Base-by-base conservation (phyloP, 2,888 invertebrate genomes). In the Leptinotarsa tumamoca region DNA sequence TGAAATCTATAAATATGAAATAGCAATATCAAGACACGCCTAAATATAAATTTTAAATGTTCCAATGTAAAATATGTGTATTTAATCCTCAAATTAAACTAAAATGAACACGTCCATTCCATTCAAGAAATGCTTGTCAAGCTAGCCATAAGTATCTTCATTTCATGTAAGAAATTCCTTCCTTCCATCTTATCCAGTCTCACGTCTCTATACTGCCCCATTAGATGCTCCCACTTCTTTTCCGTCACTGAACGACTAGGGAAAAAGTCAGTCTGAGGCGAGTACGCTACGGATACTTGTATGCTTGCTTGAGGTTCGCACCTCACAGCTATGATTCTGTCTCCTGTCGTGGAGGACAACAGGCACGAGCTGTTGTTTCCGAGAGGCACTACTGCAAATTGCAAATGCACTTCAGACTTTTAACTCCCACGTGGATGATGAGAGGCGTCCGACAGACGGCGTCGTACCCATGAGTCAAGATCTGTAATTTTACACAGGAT, bases 101-200 rank as follows among this genome's bases (percentile, higher is more conserved):
- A 23, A 23, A 23, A 23, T 23, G 3, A 23, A 23, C 23, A 23
- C 2, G 23, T 23, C 23, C 23, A 23, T 23, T 23, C 14, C 3
- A 49, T 69, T 88, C 90, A 92, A 61, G 93, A 94, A 78, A 93
- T 93, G 85, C 94, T 94, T 78, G 95, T 94, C 17, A 95, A 89
- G 84, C 95, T 94, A 73, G 98, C 98, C 97, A 98, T 97, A 5
- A 98, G 91, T 83, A 97, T 91, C 90, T 98, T 98, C 94, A 98
- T 96, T 90, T 98, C 98, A 86, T 97, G 97, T 7, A 98, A 90
- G 87, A 98, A 98, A 89, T 98, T 98, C 85, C 96, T 95, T 70
- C 98, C 98, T 87, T 98, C 98, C 93, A 98, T 95, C 89, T 96
- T 96, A 80, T 98, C 97, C 87, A 98, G 92, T 83, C 95, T 92